These are phyloP conservation scores for Copsychus sechellarum DNA, from an alignment of 2,113 vertebrate genomes.

Conservation along the genomic window DNA sequence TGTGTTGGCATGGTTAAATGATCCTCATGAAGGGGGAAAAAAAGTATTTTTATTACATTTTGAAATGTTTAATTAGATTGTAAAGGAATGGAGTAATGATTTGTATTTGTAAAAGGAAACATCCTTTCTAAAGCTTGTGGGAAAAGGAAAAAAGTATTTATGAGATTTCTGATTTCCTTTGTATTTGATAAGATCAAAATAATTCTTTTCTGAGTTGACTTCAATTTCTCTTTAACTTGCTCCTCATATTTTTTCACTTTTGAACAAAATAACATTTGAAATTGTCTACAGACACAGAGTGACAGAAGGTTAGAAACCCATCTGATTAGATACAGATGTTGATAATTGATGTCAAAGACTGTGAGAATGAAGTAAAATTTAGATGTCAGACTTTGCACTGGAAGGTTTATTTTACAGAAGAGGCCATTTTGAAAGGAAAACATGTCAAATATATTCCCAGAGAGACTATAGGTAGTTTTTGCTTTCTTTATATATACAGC, in stretches of 20 bases:
- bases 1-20: not conserved
- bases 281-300: not conserved
- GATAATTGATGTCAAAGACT: not conserved
- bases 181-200: not conserved
- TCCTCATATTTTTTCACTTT: not conserved
- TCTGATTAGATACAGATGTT: not conserved
- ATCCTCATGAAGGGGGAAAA: not conserved
- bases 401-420: not conserved
- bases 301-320: not conserved
- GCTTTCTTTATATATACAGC: not conserved
- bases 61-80: not conserved
- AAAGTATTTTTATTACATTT: not conserved
- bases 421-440: not conserved
- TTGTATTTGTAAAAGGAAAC: not conserved
- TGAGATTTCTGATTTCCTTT: not conserved
- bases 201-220: not conserved
- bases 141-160: not conserved
- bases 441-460: not conserved
- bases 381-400: not conserved
- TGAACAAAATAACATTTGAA: not conserved
- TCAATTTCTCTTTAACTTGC: not conserved
- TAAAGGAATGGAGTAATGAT: not conserved
- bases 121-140: not conserved
- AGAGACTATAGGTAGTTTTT: not conserved
- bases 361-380: not conserved